A percentile compares a stretch with the other conserved stretches of the same genome.
Evolutionary conservation across 2,113 vertebrate species (phyloP).

Genomic region (Nothobranchius kuhntae): DNA sequence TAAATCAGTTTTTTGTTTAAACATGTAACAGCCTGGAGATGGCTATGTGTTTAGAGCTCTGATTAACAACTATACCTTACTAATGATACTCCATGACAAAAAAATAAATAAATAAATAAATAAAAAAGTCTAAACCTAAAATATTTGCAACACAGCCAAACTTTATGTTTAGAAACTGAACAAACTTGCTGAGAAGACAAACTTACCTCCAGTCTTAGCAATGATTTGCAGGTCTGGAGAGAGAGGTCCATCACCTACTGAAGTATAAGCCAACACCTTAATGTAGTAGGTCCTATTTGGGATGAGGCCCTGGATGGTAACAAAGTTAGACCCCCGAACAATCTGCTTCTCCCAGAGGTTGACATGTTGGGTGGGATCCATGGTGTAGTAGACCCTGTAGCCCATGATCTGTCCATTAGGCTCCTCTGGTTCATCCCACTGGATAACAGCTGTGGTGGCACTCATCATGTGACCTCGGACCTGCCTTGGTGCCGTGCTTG

Average conservation of each 20-base stretch:
- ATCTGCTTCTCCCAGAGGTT: slow-evolving; percentile 98
- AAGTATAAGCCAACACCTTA: slow-evolving; percentile 96
- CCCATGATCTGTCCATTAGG: slow-evolving; percentile 98
- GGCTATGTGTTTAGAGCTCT: slow-evolving; percentile 30
- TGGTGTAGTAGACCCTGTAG: slow-evolving; percentile 96
- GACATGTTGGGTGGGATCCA: slow-evolving; percentile 89
- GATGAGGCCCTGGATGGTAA: slow-evolving; percentile 92
- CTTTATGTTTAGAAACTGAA: no score
- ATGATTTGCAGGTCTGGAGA: slow-evolving; percentile 97
- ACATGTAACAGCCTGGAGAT: slow-evolving; percentile 7
- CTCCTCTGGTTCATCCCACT: slow-evolving; percentile 98
- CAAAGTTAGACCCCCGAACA: slow-evolving; percentile 91
- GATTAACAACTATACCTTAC: slow-evolving; percentile 21
- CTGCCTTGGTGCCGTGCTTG: slow-evolving; percentile 93
- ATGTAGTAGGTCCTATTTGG: slow-evolving; percentile 97
- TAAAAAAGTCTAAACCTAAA: background rate
- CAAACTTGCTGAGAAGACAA: background rate
- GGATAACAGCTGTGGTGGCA: slow-evolving; percentile 94
- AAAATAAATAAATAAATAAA: background rate
- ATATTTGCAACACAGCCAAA: background rate
- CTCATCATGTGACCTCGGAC: slow-evolving; percentile 97
- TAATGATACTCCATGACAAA: slow-evolving; percentile 30
- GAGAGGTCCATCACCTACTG: slow-evolving; percentile 95
- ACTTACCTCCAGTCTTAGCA: slow-evolving; percentile 94
- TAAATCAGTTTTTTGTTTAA: background rate